These are phyloP conservation scores for Xyrauchen texanus DNA, from an alignment of 2,113 vertebrate species.

Conservation along the genomic window DNA sequence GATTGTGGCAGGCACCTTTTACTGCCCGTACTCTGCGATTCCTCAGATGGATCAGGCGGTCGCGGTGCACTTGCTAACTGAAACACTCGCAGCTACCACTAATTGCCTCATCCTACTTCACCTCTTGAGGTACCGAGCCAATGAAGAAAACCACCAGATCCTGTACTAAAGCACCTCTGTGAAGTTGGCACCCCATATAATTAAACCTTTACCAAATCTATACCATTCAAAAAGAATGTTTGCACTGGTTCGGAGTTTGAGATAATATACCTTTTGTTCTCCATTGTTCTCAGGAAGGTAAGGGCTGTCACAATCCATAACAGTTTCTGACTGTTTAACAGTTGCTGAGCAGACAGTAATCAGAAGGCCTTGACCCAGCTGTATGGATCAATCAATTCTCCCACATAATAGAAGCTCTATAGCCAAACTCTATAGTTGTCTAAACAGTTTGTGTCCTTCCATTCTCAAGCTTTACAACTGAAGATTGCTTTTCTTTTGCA, in stretches of 20 bases:
- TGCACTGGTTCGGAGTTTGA: neutral
- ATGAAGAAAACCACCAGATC: no score
- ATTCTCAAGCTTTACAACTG: constrained; percentile 8
- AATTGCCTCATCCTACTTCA: no score
- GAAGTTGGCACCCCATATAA: neutral
- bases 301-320: constrained; percentile 18
- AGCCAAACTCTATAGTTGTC: constrained; percentile 28
- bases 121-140: no score
- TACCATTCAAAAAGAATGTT: neutral
- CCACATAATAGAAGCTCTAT: constrained; percentile 25
- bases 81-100: no score
- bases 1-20: no score
- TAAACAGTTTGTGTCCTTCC: constrained; percentile 19
- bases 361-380: constrained; percentile 38
- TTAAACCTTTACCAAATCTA: neutral
- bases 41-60: no score
- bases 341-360: constrained; percentile 34
- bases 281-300: neutral
- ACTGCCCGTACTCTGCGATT: no score
- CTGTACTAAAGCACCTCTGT: no score
- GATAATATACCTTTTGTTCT: neutral
- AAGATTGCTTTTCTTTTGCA: constrained; percentile 3
- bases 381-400: constrained; percentile 28
- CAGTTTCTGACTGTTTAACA: neutral
- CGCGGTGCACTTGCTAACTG: no score